phyloP scores from a whole-genome alignment of 2,797 vertebrate genomes.

The Myripristis jacobus region DNA sequence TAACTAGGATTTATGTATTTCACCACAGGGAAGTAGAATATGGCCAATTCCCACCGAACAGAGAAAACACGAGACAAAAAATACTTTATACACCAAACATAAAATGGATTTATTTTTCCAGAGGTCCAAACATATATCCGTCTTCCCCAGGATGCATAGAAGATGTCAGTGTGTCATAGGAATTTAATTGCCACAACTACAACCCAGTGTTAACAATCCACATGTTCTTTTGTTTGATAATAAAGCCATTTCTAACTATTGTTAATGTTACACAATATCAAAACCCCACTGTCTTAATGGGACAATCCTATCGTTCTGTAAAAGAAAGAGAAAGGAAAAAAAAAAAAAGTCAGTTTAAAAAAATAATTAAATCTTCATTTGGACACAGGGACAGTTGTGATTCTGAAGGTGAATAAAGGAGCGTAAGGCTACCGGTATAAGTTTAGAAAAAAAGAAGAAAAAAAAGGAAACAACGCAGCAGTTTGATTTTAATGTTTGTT shows the following conservation, averaged over 20 bases:
- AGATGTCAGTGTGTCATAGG: conserved; percentile 72
- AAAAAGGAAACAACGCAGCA: not conserved
- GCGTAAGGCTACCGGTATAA: conserved; percentile 77
- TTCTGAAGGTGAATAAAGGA: conserved; percentile 49
- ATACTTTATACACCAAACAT: conserved; percentile 75
- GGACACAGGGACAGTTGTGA: conserved; percentile 47
- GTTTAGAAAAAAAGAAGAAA: conserved; percentile 24
- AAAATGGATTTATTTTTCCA: conserved; percentile 78
- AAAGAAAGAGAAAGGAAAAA: conserved; percentile 25
- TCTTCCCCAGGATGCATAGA: conserved; percentile 80
- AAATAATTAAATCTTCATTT: conserved; percentile 69
- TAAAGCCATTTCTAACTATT: conserved; percentile 49
- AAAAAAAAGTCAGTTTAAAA: conserved; percentile 63
- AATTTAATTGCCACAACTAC: conserved; percentile 66
- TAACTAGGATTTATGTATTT: no score
- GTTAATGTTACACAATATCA: conserved; percentile 59
- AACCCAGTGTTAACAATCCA: conserved; percentile 71
- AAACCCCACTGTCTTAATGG: conserved; percentile 61
- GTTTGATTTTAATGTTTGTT: not conserved
- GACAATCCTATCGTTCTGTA: conserved; percentile 57
- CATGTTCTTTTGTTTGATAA: conserved; percentile 53
- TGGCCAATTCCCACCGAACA: not conserved
- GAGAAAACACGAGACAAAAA: conserved; percentile 41
- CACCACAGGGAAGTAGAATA: no score
- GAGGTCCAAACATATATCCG: conserved; percentile 77